Percentiles rank a stretch among this genome's conserved stretches.
phyloP scores from a whole-genome alignment of 2,113 vertebrate genomes.

The Urocitellus parryii region DNA sequence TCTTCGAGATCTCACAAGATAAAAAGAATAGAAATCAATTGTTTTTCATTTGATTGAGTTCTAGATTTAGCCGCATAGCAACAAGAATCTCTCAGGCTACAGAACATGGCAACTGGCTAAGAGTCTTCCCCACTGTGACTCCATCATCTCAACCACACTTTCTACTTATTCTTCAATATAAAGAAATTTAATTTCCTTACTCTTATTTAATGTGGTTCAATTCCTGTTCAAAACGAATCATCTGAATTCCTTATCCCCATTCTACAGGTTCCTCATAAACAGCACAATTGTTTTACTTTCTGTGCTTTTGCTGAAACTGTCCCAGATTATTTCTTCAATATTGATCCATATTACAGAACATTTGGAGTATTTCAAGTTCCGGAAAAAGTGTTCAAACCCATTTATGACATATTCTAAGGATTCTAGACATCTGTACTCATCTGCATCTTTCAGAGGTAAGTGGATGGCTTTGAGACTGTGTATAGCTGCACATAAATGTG shows the following conservation, averaged over 20 bases:
- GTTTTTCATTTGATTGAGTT: neutral
- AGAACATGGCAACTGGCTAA: neutral
- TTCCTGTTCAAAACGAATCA: neutral
- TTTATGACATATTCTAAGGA: neutral
- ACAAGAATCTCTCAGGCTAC: neutral
- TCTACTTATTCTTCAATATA: neutral
- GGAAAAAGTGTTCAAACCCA: neutral
- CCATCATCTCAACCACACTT: neutral
- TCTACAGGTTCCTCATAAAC: neutral
- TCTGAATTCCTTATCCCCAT: neutral
- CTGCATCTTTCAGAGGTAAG: neutral
- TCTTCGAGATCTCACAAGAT: neutral
- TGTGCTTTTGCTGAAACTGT: neutral
- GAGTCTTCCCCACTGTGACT: neutral
- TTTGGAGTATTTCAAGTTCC: neutral
- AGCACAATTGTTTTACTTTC: neutral
- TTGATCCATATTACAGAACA: neutral
- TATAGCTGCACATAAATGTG: neutral
- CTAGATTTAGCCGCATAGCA: constrained; percentile 25
- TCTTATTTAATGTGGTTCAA: neutral
- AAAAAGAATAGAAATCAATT: neutral
- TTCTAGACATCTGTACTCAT: neutral
- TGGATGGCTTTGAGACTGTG: neutral
- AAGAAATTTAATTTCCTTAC: neutral
- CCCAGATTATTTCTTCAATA: neutral